Conservation (phyloP, 2,113 vertebrate species). For the Lipophrys pholis region DNA sequence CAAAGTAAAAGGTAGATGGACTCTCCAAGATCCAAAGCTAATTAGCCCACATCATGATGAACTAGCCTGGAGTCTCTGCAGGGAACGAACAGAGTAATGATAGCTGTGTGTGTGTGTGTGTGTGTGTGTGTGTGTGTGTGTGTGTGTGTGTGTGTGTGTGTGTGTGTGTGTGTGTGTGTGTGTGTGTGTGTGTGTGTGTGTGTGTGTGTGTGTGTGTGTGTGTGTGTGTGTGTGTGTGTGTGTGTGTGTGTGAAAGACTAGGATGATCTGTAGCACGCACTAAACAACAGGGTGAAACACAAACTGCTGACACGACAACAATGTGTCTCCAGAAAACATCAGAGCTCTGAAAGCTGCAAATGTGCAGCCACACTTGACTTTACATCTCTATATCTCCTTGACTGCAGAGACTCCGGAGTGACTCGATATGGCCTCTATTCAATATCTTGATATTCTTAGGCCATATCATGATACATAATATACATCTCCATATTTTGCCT, state of each 20-base stretch:
- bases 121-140: constrained; percentile 6
- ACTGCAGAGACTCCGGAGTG: no score
- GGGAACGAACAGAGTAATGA: constrained; percentile 60
- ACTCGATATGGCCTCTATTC: no score
- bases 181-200: constrained; percentile 10
- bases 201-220: constrained; percentile 17
- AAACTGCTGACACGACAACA: no score
- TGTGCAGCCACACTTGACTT: no score
- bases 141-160: constrained; percentile 15
- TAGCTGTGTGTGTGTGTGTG: constrained; percentile 4
- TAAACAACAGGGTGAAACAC: no score
- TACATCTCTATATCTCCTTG: no score
- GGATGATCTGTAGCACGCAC: no score
- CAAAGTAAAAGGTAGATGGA: constrained; percentile 69
- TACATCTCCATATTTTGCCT: no score
- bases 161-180: constrained; percentile 6
- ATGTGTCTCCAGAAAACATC: no score
- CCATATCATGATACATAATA: no score
- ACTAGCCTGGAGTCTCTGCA: constrained; percentile 68
- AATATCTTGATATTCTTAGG: no score
- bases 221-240: constrained; percentile 9
- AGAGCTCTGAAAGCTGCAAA: no score
- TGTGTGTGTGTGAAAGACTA: constrained; percentile 2
- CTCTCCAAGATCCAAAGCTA: constrained; percentile 77
- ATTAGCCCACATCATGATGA: constrained; percentile 78